Evolutionary conservation across 2,797 vertebrate species (phyloP), one percentile per base, ranked within the genome.

Genomic region (Streptopelia turtur): DNA sequence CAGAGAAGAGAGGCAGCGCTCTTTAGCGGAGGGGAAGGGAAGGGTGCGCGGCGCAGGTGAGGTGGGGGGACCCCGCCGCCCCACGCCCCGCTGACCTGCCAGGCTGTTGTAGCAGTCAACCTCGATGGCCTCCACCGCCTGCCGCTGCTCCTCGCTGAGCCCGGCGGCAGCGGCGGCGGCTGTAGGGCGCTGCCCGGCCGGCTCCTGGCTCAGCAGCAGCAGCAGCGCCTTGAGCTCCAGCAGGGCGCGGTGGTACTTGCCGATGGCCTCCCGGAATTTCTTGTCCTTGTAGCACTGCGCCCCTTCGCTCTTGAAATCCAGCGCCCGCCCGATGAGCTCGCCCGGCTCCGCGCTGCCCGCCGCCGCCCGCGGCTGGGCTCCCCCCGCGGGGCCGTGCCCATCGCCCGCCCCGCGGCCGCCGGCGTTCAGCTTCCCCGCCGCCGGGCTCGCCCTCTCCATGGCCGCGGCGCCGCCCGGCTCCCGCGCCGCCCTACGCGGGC

Each of bases 201-300:
- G 74, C 83, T 94, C 96, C 85, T 93, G 94, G 95, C 95, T 95
- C 74, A 94, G 92, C 70, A 89, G 80, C 55, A 96, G 95, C 92
- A 93, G 98, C 97, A 99, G 97, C 87, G 99, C 99, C 98, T 99
- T 99, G 91, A 99, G 99, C 98, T 99, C 99, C 97, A 99, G 98
- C 97, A 99, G 96, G 74, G 99, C 99, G 90, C 99, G 98, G 98
- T 99, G 99, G 87, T 99, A 99, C 98, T 99, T 99, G 96, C 99
- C 99, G 88, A 99, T 99, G 97, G 99, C 99, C 96, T 99, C 99
- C 60, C 99, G 98, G 98, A 99, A 99, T 98, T 99, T 99, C 98
- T 99, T 99, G 95, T 99, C 99, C 98, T 99, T 99, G 98, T 99
- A 99, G 97, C 99, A 99, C 98, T 99, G 99, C 59, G 98, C 99